These are phyloP conservation scores for Trichogramma dendrolimi DNA, from an alignment of 2,888 invertebrate species.

Conservation along the genomic window DNA sequence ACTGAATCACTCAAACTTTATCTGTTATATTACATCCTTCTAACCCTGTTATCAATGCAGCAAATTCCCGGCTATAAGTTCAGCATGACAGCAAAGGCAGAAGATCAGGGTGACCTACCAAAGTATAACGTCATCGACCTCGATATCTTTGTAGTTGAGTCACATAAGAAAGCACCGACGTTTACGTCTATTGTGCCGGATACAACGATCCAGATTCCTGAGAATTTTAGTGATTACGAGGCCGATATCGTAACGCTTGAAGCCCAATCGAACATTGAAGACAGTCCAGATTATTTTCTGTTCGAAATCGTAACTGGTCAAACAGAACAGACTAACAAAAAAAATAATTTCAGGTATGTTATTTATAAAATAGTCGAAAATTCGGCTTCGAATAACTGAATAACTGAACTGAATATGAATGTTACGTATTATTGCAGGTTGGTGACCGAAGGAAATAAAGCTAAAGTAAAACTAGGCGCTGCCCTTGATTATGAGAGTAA, in stretches of 20 bases:
- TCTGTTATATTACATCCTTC: neutral
- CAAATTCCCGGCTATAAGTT: conserved; percentile 64
- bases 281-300: conserved; percentile 61
- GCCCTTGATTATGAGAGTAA: conserved; percentile 80
- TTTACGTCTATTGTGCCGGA: conserved; percentile 61
- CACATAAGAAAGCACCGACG: conserved; percentile 78
- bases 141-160: conserved; percentile 79
- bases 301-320: conserved; percentile 79
- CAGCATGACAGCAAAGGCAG: conserved; percentile 70
- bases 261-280: conserved; percentile 74
- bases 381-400: neutral
- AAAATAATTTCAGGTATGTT: conserved; percentile 58
- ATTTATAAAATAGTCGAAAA: neutral
- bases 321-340: conserved; percentile 81
- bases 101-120: conserved; percentile 67
- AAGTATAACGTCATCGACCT: conserved; percentile 72
- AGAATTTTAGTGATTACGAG: conserved; percentile 71
- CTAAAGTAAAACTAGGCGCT: conserved; percentile 72
- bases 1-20: conserved; percentile 1
- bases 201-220: conserved; percentile 64
- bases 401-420: neutral
- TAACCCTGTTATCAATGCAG: conserved; percentile 46
- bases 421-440: conserved; percentile 39
- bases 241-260: conserved; percentile 66
- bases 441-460: conserved; percentile 66